Evolutionary conservation across 2,113 vertebrate species (phyloP).

Genomic region (Petaurus breviceps): DNA sequence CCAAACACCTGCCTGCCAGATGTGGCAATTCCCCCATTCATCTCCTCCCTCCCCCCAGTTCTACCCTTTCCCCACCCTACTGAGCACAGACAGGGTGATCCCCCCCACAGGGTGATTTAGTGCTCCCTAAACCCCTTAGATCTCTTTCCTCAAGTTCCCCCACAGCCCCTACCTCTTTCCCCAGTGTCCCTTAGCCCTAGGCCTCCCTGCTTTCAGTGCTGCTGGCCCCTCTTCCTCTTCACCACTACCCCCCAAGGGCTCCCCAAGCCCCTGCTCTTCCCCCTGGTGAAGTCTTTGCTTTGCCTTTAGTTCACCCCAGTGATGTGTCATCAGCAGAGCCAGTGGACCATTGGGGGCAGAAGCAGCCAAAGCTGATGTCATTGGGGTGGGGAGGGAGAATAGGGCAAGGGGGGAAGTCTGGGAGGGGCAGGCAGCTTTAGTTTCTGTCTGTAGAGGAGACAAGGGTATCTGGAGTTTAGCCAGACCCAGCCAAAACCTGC

Average conservation of each 20-base stretch:
- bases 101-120: conserved; percentile 76
- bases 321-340: conserved; percentile 59
- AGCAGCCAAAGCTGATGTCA: conserved; percentile 72
- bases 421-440: conserved; percentile 4
- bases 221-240: not conserved
- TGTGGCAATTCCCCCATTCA: conserved; percentile 66
- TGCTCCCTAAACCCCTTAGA: conserved; percentile 14
- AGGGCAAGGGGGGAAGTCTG: not conserved
- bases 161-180: not conserved
- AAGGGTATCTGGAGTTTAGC: conserved; percentile 42
- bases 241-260: not conserved
- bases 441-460: conserved; percentile 22
- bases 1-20: conserved; percentile 82
- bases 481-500: not conserved
- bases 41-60: conserved; percentile 16
- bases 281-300: not conserved
- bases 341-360: conserved; percentile 1
- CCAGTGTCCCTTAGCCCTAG: not conserved
- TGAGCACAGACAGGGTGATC: conserved; percentile 69
- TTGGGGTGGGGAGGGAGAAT: not conserved
- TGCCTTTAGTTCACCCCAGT: conserved; percentile 42
- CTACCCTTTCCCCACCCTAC: conserved; percentile 72
- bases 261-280: not conserved
- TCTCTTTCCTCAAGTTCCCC: conserved; percentile 60
- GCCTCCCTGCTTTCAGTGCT: not conserved